A percentile compares a stretch with the other conserved stretches of the same genome.
Evolutionary conservation across 2,113 vertebrate genomes (phyloP).

Genomic region (Triplophysa siluroides): DNA sequence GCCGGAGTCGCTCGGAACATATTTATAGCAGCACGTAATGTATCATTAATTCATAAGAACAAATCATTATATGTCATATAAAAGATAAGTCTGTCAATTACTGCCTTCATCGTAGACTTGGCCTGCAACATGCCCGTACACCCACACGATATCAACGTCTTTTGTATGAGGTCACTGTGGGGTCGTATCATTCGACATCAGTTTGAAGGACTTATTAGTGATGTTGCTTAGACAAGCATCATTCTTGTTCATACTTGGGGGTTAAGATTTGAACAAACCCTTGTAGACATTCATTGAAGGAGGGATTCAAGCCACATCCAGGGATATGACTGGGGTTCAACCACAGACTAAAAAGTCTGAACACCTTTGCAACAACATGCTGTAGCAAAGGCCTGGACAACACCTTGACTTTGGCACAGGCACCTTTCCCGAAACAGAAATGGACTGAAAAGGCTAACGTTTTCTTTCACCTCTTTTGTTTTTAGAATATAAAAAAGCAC

Average conservation of each 20-base stretch:
- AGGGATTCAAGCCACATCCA: too few relatives aligned
- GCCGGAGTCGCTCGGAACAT: slow-evolving; percentile 13
- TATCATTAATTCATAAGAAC: slow-evolving; percentile 27
- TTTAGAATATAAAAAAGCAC: slow-evolving; percentile 80
- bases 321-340: too few relatives aligned
- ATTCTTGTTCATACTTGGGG: background rate
- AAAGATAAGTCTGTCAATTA: background rate
- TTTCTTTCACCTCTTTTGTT: background rate
- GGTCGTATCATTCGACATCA: background rate
- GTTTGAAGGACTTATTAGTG: background rate
- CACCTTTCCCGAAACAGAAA: too few relatives aligned
- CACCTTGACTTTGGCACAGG: too few relatives aligned
- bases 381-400: too few relatives aligned
- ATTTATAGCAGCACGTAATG: background rate
- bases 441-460: background rate
- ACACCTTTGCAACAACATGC: too few relatives aligned
- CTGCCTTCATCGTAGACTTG: background rate
- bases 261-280: background rate
- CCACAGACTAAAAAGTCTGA: too few relatives aligned
- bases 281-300: too few relatives aligned
- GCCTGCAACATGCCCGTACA: background rate
- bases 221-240: background rate
- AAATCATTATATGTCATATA: slow-evolving; percentile 17
- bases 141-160: background rate
- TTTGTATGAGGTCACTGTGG: slow-evolving; percentile 3